These are phyloP conservation scores for Hyppa rectilinea DNA, from an alignment of 2,888 invertebrate genomes.

Conservation along the genomic window DNA sequence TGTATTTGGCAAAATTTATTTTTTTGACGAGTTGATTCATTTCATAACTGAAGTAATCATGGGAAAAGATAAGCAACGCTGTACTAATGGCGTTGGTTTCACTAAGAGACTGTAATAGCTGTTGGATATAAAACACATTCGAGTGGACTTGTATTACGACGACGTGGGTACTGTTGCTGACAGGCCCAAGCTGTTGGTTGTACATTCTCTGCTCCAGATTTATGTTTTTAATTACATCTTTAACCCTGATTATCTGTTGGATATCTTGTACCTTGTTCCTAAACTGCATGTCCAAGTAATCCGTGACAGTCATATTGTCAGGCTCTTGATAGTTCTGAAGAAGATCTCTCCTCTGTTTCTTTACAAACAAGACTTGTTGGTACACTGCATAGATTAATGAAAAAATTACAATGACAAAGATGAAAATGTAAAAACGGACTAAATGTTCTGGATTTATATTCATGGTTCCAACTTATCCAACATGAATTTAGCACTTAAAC, in stretches of 20 bases:
- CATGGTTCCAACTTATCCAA: constrained; percentile 32
- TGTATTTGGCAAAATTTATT: constrained; percentile 61
- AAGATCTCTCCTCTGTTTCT: constrained; percentile 56
- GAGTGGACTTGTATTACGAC: constrained; percentile 76
- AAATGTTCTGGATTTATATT: constrained; percentile 42
- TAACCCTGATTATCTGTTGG: constrained; percentile 57
- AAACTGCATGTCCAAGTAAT: constrained; percentile 29
- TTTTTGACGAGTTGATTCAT: constrained; percentile 64
- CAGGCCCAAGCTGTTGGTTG: constrained; percentile 53
- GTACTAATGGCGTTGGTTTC: constrained; percentile 66
- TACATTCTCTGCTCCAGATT: constrained; percentile 68
- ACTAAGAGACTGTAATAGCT: constrained; percentile 69
- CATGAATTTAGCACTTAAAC: constrained; percentile 21
- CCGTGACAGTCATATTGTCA: constrained; percentile 13
- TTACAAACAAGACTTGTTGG: constrained; percentile 49
- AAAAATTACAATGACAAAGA: constrained; percentile 40
- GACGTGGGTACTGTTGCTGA: constrained; percentile 45
- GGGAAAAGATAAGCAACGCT: constrained; percentile 73
- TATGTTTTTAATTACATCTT: constrained; percentile 60
- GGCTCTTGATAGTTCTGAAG: constrained; percentile 56
- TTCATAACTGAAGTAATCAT: constrained; percentile 62
- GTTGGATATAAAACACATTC: constrained; percentile 65
- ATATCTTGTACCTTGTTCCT: constrained; percentile 35
- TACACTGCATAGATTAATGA: constrained; percentile 42
- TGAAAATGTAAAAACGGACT: constrained; percentile 30